Conservation (phyloP, 2,797 vertebrate genomes). For the Botia almorhae region DNA sequence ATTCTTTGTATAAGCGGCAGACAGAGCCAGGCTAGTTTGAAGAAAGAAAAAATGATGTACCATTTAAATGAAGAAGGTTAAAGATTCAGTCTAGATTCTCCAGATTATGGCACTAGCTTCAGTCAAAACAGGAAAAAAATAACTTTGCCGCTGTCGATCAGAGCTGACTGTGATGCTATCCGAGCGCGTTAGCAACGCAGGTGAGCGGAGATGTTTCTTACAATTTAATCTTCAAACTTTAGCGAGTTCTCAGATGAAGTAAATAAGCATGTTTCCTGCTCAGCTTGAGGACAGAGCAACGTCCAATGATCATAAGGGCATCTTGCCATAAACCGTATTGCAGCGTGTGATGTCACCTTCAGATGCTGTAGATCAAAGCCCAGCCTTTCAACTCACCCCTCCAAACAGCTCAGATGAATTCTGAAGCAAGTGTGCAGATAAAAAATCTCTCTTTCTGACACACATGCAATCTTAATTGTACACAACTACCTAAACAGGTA, state of each 20-base stretch:
- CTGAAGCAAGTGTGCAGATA: neutral
- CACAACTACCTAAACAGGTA: neutral
- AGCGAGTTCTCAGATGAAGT: neutral
- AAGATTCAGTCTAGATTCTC: slow-evolving; percentile 51
- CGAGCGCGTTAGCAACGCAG: slow-evolving; percentile 14
- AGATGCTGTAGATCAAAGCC: slow-evolving; percentile 37
- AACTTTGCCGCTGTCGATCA: slow-evolving; percentile 50
- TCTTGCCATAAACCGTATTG: slow-evolving; percentile 36
- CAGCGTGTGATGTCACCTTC: slow-evolving; percentile 35
- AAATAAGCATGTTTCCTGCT: slow-evolving; percentile 42
- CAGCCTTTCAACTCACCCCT: neutral
- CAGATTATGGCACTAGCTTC: slow-evolving; percentile 31
- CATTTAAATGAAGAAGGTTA: slow-evolving; percentile 44
- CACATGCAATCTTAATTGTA: neutral
- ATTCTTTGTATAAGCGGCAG: slow-evolving; percentile 16
- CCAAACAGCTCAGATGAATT: slow-evolving; percentile 26
- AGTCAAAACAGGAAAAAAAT: slow-evolving; percentile 29
- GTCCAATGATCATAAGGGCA: slow-evolving; percentile 21
- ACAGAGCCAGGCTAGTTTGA: neutral
- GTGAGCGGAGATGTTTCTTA: slow-evolving; percentile 13
- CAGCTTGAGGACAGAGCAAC: neutral
- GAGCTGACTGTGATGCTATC: slow-evolving; percentile 15
- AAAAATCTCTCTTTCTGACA: neutral
- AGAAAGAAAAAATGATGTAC: slow-evolving; percentile 8
- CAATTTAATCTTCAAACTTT: slow-evolving; percentile 45